Evolutionary conservation across 35 echinoderm and acorn worm genomes (phyloP).

Genomic region (Anneissia japonica): DNA sequence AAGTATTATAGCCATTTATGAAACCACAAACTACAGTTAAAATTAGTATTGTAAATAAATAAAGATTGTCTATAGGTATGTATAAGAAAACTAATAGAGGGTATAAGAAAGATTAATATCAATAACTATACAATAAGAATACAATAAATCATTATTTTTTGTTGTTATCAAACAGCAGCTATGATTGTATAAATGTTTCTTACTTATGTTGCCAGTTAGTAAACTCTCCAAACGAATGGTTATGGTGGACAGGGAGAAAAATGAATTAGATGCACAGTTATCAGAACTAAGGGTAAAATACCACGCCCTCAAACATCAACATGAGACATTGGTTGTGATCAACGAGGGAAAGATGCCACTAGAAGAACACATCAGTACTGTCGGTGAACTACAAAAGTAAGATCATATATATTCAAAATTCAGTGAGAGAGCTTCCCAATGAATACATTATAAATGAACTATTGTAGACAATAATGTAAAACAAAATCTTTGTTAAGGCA

Average conservation of each 20-base stretch:
- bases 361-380: conserved; percentile 59
- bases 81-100: no score
- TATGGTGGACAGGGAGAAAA: conserved; percentile 66
- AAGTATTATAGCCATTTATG: no score
- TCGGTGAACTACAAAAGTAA: conserved; percentile 68
- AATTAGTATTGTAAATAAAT: no score
- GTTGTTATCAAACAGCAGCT: neutral
- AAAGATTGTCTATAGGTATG: no score
- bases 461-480: no score
- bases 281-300: conserved; percentile 41
- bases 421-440: no score
- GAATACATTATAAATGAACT: no score
- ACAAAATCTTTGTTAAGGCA: no score
- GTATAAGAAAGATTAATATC: no score
- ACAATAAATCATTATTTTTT: conserved; percentile 8
- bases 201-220: conserved; percentile 31
- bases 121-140: no score
- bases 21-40: no score
- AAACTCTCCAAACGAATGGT: conserved; percentile 55
- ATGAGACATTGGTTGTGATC: conserved; percentile 41
- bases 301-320: conserved; percentile 66
- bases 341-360: conserved; percentile 65
- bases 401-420: no score
- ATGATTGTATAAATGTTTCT: conserved; percentile 12
- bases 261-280: conserved; percentile 42